Evolutionary conservation across 2,888 invertebrate species (phyloP), one percentile per base, ranked within the genome.

Genomic region (Pycnomerus fuliginosus): DNA sequence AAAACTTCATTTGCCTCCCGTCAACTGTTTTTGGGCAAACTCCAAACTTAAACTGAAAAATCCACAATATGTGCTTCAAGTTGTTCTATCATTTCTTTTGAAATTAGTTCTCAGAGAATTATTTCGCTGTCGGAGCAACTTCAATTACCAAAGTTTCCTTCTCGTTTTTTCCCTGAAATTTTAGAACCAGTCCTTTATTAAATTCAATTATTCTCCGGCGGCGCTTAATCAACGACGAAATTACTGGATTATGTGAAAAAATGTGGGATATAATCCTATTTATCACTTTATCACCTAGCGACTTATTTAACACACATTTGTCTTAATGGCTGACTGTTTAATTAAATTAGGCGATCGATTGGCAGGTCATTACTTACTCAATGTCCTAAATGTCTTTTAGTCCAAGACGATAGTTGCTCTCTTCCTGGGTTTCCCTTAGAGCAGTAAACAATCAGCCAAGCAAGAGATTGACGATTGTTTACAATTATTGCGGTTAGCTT

Each of bases 31-130:
- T n/a, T n/a, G n/a, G n/a, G n/a, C n/a, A n/a, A n/a, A n/a, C n/a
- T n/a, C n/a, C n/a, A n/a, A n/a, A n/a, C n/a, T n/a, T n/a, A n/a
- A n/a, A n/a, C n/a, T n/a, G n/a, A n/a, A n/a, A n/a, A n/a, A n/a
- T n/a, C n/a, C n/a, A n/a, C n/a, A n/a, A n/a, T n/a, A n/a, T n/a
- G n/a, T n/a, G n/a, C 31, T 20, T 31, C 27, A 34, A 10, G 16
- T 23, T 34, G 39, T 42, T 46, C 41, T 41, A 37, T 36, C 37
- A 37, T 37, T 41, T 32, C 33, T 51, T 52, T 48, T 30, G 28
- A 48, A 50, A 53, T 50, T 53, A 50, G 48, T 53, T 50, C 40
- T 48, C 40, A 41, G 52, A 50, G 52, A 52, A 53, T 52, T 53
- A 55, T 55, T 51, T 49, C 17, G 28, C 50, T 49, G 50, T 42